phyloP scores from a whole-genome alignment of 2,888 invertebrate species.

The Carterocephalus palaemon region DNA sequence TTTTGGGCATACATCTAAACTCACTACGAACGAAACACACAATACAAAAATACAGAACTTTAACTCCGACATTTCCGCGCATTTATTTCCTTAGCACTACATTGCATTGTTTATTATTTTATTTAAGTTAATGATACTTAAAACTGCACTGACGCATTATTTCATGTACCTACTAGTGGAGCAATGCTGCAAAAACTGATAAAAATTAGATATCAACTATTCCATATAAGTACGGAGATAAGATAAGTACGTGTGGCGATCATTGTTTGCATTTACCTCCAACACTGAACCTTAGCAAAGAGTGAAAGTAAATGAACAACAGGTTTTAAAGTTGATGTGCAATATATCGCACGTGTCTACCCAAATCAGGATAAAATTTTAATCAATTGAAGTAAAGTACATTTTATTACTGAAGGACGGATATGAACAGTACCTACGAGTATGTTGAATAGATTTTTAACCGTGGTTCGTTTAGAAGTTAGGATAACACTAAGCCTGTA shows the following conservation, averaged over 20 bases:
- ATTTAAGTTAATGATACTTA: constrained; percentile 34
- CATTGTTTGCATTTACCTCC: constrained; percentile 29
- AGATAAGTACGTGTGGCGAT: constrained; percentile 47
- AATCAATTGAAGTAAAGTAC: too few species aligned
- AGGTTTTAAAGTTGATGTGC: too few species aligned
- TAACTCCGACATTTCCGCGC: constrained; percentile 52
- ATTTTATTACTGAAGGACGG: too few species aligned
- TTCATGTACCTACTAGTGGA: constrained; percentile 46
- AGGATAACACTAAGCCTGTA: too few species aligned
- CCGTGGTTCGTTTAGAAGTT: too few species aligned
- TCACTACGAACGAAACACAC: constrained; percentile 32
- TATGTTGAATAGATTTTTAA: too few species aligned
- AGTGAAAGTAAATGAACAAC: not conserved
- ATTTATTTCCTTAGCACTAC: constrained; percentile 30
- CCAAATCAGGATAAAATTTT: too few species aligned
- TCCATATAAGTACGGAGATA: constrained; percentile 42
- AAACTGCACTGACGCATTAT: constrained; percentile 42
- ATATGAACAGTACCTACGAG: too few species aligned
- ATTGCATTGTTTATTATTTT: constrained; percentile 55
- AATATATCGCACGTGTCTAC: too few species aligned
- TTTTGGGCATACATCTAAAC: constrained; percentile 65
- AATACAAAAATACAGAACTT: constrained; percentile 39
- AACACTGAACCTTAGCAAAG: not conserved
- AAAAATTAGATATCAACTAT: constrained; percentile 53
- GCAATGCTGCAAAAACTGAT: constrained; percentile 56